Evolutionary conservation across 53 echinoderm and acorn worm genomes (phyloP), one percentile per base, ranked within the genome.

Genomic region (Luidia sarsii): DNA sequence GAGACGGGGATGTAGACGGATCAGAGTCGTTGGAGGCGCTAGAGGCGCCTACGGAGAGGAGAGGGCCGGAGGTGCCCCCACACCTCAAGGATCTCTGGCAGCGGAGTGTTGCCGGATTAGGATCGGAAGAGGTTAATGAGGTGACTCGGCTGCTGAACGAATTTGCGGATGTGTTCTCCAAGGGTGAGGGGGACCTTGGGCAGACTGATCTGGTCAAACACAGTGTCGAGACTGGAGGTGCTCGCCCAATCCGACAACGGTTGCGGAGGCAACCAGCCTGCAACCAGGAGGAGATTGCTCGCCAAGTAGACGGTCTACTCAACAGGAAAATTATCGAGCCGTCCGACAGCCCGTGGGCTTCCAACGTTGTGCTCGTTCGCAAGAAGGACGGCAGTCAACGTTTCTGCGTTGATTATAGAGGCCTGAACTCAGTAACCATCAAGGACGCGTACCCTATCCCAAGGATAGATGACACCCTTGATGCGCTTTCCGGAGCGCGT

Each of bases 371-470:
- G 3, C 60, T 89, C 21, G 89, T 89, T 0, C 50, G 14, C 3
- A 83, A 89, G 67, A 88, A 88, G 49, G 79, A 83, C 45, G 84
- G 84, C 28, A 67, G 79, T 29, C 83, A 68, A 50, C 35, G 83
- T 36, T 89, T 84, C 59, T 89, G 89, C 46, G 62, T 84, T 2
- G 84, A 83, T 24, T 89, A 89, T 34, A 41, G 83, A 23, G 50
- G 75, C 9, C 31, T 89, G 34, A 88, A 88, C 68, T 53, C 57
- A 10, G 70, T 89, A 5, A 89, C 83, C 14, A 65, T 82, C 32
- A 89, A 88, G 28, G 89, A 89, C 37, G 82, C 83, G 0, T 83
- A 89, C 48, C 83, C 88, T 0, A 46, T 84, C 21, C 89, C 75
- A 5, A 73, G 74, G 23, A 88, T 82, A 24, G 68, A 88, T 65